phyloP scores from a whole-genome alignment of 2,113 vertebrate species.

The Delphinapterus leucas region DNA sequence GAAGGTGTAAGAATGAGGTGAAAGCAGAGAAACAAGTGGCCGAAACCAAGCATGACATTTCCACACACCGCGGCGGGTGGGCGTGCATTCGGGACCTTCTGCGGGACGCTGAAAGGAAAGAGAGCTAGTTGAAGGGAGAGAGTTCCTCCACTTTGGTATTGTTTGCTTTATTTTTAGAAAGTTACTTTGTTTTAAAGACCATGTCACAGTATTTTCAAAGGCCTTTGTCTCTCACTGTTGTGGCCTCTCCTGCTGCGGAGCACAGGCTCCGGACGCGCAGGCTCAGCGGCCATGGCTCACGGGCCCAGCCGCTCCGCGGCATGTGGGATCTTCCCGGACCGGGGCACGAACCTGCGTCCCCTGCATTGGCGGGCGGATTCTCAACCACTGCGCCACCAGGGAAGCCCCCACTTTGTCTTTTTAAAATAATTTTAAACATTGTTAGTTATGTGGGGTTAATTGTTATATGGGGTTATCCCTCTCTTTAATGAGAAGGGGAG shows the following conservation, averaged over 20 bases:
- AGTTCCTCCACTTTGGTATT: background rate
- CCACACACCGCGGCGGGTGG: accelerated
- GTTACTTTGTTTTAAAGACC: background rate
- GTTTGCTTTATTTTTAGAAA: background rate
- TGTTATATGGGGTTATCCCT: too few relatives aligned
- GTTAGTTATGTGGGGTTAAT: background rate
- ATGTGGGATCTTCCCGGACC: too few relatives aligned
- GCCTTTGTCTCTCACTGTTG: background rate
- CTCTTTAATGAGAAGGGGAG: too few relatives aligned
- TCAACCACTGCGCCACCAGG: too few relatives aligned
- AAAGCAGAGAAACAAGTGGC: background rate
- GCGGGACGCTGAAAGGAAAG: background rate
- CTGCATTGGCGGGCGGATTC: too few relatives aligned
- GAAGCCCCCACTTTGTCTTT: background rate
- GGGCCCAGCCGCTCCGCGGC: too few relatives aligned
- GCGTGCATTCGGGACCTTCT: accelerated
- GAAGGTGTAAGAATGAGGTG: background rate
- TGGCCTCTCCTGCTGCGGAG: too few relatives aligned
- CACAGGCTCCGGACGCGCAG: too few relatives aligned
- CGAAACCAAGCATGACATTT: accelerated
- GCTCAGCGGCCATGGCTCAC: too few relatives aligned
- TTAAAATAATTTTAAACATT: background rate
- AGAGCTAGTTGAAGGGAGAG: background rate
- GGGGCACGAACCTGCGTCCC: too few relatives aligned
- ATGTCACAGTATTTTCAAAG: background rate